Conservation (phyloP, 2,888 invertebrate genomes). For the Eremobia ochroleuca region DNA sequence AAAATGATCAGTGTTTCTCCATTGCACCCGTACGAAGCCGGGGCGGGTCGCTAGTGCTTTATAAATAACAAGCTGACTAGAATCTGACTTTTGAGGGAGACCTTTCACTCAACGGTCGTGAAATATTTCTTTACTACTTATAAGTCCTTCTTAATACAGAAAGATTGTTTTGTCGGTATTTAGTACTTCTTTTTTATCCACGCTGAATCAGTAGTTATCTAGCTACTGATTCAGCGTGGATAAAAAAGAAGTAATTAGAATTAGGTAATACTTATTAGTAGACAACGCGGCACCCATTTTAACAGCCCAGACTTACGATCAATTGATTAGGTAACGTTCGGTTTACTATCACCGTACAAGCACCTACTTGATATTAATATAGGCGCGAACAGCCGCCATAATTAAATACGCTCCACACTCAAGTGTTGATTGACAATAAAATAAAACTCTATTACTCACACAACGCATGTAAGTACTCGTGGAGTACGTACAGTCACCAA, state of each 20-base stretch:
- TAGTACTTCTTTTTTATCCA: too few relatives aligned
- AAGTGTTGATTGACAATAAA: constrained; percentile 72
- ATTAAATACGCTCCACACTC: constrained; percentile 69
- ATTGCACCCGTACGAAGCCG: too few relatives aligned
- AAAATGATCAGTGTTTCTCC: too few relatives aligned
- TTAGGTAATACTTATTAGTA: constrained; percentile 12
- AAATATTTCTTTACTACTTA: background rate
- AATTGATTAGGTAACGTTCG: constrained; percentile 43
- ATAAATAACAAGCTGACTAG: background rate
- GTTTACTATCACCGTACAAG: constrained; percentile 50
- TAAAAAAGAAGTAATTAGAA: background rate
- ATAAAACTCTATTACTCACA: constrained; percentile 69
- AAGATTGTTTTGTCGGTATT: background rate
- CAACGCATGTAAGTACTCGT: constrained; percentile 58
- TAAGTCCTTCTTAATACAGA: background rate
- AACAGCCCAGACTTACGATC: constrained; percentile 20
- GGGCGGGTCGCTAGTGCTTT: too few relatives aligned
- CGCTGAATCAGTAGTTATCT: too few relatives aligned
- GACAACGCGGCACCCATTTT: constrained; percentile 15
- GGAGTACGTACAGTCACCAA: constrained; percentile 1
- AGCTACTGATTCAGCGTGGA: too few relatives aligned
- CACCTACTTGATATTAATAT: constrained; percentile 64
- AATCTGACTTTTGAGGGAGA: background rate
- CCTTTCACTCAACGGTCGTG: background rate
- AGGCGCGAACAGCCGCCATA: constrained; percentile 63